phyloP scores from a whole-genome alignment of 2,113 vertebrate species.

The Cynocephalus volans region DNA sequence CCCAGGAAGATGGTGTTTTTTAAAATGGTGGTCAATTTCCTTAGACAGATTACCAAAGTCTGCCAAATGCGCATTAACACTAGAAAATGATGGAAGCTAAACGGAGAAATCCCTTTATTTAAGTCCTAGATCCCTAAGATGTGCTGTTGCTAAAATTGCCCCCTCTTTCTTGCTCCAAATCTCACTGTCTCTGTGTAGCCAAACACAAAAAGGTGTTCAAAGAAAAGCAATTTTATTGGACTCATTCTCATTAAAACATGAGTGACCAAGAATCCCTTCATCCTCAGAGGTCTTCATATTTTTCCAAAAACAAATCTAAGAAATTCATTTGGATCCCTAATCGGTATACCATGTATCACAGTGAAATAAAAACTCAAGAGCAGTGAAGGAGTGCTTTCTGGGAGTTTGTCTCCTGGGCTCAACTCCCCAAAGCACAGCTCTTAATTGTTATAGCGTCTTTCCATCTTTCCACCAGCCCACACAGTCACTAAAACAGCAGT shows the following conservation, averaged over 20 bases:
- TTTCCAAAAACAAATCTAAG: constrained; percentile 40
- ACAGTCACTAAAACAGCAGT: constrained; percentile 21
- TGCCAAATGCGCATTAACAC: background rate
- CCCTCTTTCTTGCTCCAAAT: background rate
- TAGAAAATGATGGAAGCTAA: background rate
- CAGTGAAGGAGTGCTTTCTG: background rate
- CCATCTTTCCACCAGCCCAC: constrained; percentile 10
- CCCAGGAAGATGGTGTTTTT: background rate
- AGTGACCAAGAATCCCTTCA: constrained; percentile 7
- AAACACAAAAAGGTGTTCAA: background rate
- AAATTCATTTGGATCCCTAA: background rate
- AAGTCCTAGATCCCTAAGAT: background rate
- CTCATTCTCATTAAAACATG: constrained; percentile 64
- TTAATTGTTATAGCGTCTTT: constrained; percentile 34
- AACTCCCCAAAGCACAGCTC: constrained; percentile 39
- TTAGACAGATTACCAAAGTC: background rate
- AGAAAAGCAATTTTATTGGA: constrained; percentile 8
- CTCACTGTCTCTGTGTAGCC: background rate
- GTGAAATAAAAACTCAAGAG: constrained; percentile 61
- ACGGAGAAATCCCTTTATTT: background rate
- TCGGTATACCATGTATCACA: constrained; percentile 11
- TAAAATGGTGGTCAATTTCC: background rate
- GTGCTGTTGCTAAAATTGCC: background rate
- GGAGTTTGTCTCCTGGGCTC: background rate
- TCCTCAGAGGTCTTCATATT: background rate